These are phyloP conservation scores for Hemichromis elongatus DNA, from an alignment of 2,113 vertebrate genomes.

Conservation along the genomic window DNA sequence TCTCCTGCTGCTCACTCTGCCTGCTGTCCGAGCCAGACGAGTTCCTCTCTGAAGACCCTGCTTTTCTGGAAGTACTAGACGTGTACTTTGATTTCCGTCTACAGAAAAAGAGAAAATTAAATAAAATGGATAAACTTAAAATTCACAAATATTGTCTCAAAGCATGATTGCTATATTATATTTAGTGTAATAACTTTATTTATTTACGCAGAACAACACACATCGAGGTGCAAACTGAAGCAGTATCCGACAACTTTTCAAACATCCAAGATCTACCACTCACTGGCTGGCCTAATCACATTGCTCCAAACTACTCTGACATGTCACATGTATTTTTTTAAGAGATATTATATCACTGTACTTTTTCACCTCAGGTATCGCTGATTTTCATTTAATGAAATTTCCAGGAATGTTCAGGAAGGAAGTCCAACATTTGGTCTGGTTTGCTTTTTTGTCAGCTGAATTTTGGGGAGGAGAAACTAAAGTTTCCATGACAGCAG, in stretches of 20 bases:
- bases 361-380: not conserved
- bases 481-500: not conserved
- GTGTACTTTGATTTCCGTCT: constrained; percentile 71
- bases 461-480: not conserved
- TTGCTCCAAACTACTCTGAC: not conserved
- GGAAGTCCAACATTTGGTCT: not conserved
- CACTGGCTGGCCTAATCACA: not conserved
- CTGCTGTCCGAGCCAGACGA: constrained; percentile 33
- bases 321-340: not conserved
- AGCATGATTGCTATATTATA: not conserved
- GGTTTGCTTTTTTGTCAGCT: not conserved
- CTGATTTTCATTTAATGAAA: not conserved
- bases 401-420: not conserved
- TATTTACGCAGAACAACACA: not conserved
- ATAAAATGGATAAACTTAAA: not conserved
- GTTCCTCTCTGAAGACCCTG: constrained; percentile 50
- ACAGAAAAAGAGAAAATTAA: not conserved
- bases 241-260: not conserved
- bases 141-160: not conserved
- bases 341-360: not conserved
- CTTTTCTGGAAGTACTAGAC: constrained; percentile 56
- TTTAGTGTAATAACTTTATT: not conserved
- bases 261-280: not conserved
- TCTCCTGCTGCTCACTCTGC: constrained; percentile 56
- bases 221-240: not conserved